These are phyloP conservation scores for Dolichallabes microphthalmus DNA, from an alignment of 2,113 vertebrate genomes.

Conservation along the genomic window DNA sequence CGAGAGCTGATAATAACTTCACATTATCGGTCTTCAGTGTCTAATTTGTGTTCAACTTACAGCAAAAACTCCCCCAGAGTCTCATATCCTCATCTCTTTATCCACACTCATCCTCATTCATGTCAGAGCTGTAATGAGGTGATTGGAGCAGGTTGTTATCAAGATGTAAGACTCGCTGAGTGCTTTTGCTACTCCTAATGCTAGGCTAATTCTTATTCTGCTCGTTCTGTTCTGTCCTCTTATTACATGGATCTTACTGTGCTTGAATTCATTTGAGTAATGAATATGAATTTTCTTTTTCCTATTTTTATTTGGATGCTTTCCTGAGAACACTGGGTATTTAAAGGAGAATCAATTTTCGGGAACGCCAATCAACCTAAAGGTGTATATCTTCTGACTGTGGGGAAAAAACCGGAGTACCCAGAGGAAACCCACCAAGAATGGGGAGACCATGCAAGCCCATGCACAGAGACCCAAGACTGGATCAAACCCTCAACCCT, in stretches of 20 bases:
- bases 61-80: conserved; percentile 15
- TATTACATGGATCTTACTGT: neutral
- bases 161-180: conserved; percentile 15
- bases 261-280: neutral
- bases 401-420: too few species aligned
- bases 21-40: conserved; percentile 12
- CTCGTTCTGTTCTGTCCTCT: neutral
- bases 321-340: neutral
- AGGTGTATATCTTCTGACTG: too few species aligned
- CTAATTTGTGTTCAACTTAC: conserved; percentile 9
- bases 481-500: too few species aligned
- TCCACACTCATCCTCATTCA: conserved; percentile 14
- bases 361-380: too few species aligned
- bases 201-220: neutral
- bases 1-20: neutral
- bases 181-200: neutral
- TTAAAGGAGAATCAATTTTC: neutral
- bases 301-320: neutral
- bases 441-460: too few species aligned
- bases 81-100: conserved; percentile 8
- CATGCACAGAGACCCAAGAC: too few species aligned
- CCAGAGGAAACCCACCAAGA: too few species aligned
- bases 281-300: neutral
- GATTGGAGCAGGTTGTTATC: conserved; percentile 7
- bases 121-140: conserved; percentile 23